Evolutionary conservation across 2,113 vertebrate genomes (phyloP).

Genomic region (Rynchops niger): DNA sequence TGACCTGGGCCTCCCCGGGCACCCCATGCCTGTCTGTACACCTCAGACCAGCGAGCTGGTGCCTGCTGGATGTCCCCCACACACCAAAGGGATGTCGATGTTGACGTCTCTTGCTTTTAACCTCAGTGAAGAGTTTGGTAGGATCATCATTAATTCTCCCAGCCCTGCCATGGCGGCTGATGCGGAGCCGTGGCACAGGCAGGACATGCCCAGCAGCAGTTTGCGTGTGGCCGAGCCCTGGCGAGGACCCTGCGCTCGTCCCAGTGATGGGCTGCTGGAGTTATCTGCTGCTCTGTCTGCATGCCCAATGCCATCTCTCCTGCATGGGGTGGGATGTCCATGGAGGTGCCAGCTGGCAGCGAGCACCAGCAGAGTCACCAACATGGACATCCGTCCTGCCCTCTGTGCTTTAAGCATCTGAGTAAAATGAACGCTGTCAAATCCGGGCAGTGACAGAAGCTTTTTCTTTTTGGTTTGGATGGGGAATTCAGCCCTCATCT

Average conservation of each 20-base stretch:
- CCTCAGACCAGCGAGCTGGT: rapidly evolving
- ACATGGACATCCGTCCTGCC: rapidly evolving
- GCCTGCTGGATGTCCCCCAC: neutral
- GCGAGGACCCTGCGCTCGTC: rapidly evolving
- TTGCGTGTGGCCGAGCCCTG: neutral
- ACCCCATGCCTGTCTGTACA: rapidly evolving
- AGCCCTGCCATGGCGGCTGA: neutral
- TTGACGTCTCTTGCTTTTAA: neutral
- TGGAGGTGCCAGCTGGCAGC: neutral
- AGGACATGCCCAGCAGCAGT: neutral
- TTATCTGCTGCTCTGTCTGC: rapidly evolving
- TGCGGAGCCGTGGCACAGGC: neutral
- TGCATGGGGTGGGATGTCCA: neutral
- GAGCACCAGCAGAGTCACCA: neutral
- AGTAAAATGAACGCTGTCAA: neutral
- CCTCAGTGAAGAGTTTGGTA: neutral
- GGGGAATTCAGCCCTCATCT: neutral
- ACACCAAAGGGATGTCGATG: rapidly evolving
- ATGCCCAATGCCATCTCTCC: neutral
- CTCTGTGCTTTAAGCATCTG: rapidly evolving
- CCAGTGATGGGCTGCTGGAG: neutral
- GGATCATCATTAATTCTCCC: neutral
- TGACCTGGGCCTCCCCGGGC: neutral
- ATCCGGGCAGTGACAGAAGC: neutral
- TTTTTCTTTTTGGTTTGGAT: neutral